phyloP scores from a whole-genome alignment of 1,140 invertebrate species.

The Paraescarpia echinospica region DNA sequence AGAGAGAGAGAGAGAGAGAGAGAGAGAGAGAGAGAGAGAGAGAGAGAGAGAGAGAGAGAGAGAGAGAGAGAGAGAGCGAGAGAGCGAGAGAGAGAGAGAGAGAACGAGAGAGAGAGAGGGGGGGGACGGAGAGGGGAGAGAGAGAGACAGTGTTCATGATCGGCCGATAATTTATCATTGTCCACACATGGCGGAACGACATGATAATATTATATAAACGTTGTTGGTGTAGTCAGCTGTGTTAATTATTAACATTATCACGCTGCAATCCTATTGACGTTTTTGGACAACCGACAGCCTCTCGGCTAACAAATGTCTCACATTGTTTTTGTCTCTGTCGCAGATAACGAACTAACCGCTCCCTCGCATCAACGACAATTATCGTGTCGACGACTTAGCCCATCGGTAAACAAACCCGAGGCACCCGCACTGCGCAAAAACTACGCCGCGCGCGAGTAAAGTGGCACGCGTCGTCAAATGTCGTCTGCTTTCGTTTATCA shows the following conservation, averaged over 20 bases:
- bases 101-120: too few species aligned
- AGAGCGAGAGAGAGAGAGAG: too few species aligned
- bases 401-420: background rate
- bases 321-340: background rate
- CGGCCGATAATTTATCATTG: background rate
- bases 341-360: background rate
- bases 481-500: conserved; percentile 1
- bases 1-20: too few species aligned
- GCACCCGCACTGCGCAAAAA: background rate
- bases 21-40: too few species aligned
- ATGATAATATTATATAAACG: background rate
- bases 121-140: too few species aligned
- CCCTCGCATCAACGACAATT: background rate
- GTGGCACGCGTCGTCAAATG: background rate
- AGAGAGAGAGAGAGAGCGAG: too few species aligned
- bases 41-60: too few species aligned
- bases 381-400: background rate
- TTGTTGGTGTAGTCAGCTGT: background rate
- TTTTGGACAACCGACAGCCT: background rate
- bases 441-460: background rate
- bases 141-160: background rate
- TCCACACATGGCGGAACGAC: background rate
- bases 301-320: background rate
- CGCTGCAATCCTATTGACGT: background rate
- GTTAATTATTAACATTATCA: background rate